A percentile compares a stretch with the other conserved stretches of the same genome.
These are phyloP conservation scores for Campoletis sonorensis DNA, from an alignment of 1,140 invertebrate species.

Conservation along the genomic window DNA sequence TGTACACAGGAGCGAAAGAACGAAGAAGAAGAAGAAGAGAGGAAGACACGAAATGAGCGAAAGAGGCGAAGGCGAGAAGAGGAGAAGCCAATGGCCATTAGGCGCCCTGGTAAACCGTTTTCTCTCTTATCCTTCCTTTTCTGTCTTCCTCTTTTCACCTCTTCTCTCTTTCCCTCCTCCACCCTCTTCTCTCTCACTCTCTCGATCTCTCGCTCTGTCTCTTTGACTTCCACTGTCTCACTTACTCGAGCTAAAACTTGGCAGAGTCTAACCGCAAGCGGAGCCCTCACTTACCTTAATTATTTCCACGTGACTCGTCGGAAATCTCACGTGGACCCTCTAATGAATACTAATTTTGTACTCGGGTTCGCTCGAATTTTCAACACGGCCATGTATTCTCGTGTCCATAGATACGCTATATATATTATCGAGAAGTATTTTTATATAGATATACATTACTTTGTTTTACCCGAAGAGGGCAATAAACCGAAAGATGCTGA, in stretches of 20 bases:
- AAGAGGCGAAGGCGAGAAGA: constrained; percentile 37
- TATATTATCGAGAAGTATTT: background rate
- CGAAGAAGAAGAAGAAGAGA: constrained; percentile 48
- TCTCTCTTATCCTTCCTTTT: background rate
- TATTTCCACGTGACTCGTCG: constrained; percentile 74
- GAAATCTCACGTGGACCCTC: constrained; percentile 68
- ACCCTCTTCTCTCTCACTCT: background rate
- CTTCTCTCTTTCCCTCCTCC: too few relatives aligned
- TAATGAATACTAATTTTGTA: constrained; percentile 71
- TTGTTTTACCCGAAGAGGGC: background rate
- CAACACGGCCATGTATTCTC: constrained; percentile 21
- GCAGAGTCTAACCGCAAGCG: constrained; percentile 55
- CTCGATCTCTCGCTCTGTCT: constrained; percentile 20
- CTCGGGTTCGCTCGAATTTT: constrained; percentile 53
- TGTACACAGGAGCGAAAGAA: constrained; percentile 39
- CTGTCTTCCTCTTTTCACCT: too few relatives aligned
- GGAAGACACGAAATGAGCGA: constrained; percentile 37
- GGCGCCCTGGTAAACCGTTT: constrained; percentile 55
- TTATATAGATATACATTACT: background rate
- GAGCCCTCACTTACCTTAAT: constrained; percentile 74
- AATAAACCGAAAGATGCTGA: background rate
- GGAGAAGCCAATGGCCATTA: constrained; percentile 64
- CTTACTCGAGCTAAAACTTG: background rate
- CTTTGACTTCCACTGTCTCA: background rate
- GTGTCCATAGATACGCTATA: constrained; percentile 1